A percentile compares a stretch with the other conserved stretches of the same genome.
These are phyloP conservation scores for Odocoileus virginianus DNA, from an alignment of 2,113 vertebrate genomes.

Conservation along the genomic window DNA sequence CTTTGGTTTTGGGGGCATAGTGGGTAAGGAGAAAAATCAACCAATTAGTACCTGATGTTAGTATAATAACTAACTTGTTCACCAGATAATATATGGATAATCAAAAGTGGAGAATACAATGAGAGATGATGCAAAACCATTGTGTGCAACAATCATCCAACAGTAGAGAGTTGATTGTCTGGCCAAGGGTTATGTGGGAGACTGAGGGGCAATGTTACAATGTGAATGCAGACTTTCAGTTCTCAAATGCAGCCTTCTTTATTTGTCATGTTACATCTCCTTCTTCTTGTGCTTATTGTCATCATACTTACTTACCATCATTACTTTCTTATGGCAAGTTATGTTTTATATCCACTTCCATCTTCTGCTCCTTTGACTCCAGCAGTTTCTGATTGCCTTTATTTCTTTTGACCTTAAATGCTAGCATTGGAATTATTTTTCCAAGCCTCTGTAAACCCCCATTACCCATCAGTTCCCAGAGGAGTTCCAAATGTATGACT, in stretches of 20 bases:
- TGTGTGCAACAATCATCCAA: neutral
- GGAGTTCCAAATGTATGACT: neutral
- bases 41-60: neutral
- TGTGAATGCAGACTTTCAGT: neutral
- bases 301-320: neutral
- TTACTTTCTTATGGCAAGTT: neutral
- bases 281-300: neutral
- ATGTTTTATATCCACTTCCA: neutral
- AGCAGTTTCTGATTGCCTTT: neutral
- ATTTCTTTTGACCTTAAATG: neutral
- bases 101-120: neutral
- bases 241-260: neutral
- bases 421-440: neutral
- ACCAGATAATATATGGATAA: neutral
- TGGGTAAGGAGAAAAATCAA: neutral
- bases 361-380: neutral
- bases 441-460: neutral
- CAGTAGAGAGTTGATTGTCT: neutral
- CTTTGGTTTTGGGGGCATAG: neutral
- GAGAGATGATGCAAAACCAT: neutral
- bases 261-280: neutral
- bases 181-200: accelerated
- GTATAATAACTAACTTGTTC: neutral
- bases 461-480: neutral
- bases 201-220: accelerated